These are phyloP conservation scores for Callyntrura guangdongensis DNA, from an alignment of 2,888 invertebrate genomes.

Conservation along the genomic window DNA sequence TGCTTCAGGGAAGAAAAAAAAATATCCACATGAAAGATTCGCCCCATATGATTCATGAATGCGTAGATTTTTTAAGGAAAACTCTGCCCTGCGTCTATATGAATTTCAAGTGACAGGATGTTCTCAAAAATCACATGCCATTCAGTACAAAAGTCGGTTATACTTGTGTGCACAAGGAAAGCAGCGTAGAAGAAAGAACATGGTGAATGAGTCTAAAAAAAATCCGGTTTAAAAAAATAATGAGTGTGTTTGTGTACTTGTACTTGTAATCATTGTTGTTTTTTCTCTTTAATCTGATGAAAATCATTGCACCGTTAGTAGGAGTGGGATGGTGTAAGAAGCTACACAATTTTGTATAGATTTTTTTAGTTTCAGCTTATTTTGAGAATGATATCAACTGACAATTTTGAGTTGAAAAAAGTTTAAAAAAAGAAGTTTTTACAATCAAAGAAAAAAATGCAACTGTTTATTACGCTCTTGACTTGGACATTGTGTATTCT, in stretches of 20 bases:
- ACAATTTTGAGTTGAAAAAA: slow-evolving; percentile 58
- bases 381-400: slow-evolving; percentile 57
- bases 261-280: slow-evolving; percentile 59
- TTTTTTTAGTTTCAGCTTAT: slow-evolving; percentile 34
- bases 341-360: slow-evolving; percentile 27
- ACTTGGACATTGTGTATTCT: slow-evolving; percentile 11
- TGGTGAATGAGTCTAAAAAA: slow-evolving; percentile 71
- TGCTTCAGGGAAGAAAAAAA: slow-evolving; percentile 3
- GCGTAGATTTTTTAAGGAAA: not conserved
- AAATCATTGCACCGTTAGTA: slow-evolving; percentile 63
- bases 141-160: slow-evolving; percentile 44
- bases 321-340: not conserved
- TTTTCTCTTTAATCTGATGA: slow-evolving; percentile 71
- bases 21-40: not conserved
- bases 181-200: slow-evolving; percentile 74
- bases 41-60: slow-evolving; percentile 9
- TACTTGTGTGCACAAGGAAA: slow-evolving; percentile 72
- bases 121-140: slow-evolving; percentile 43
- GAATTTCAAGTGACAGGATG: slow-evolving; percentile 68
- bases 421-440: no score
- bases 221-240: slow-evolving; percentile 71
- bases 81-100: not conserved
- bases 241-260: slow-evolving; percentile 21
- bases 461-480: not conserved
- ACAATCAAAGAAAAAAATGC: no score